Conservation (phyloP, 2,113 vertebrate genomes). For the Gallinago jamesoni region DNA sequence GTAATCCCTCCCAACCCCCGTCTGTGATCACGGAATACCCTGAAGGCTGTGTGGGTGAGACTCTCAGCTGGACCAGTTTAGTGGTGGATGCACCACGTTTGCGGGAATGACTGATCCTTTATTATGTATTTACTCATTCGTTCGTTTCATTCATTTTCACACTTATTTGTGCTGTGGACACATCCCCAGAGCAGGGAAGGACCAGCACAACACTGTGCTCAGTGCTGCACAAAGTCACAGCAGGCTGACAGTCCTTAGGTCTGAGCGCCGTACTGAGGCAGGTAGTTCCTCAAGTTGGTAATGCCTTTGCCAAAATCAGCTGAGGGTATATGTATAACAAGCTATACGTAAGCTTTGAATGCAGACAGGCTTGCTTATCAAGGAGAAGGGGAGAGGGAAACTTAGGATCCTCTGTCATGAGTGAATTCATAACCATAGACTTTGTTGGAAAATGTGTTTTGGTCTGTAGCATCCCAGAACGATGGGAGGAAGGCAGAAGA, state of each 20-base stretch:
- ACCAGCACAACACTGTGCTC: not conserved
- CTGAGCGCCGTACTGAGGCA: not conserved
- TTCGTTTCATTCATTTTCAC: fast-evolving
- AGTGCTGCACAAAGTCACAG: not conserved
- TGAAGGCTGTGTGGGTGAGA: not conserved
- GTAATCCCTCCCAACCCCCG: not conserved
- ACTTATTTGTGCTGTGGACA: not conserved
- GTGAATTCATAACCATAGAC: not conserved
- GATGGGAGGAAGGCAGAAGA: not conserved
- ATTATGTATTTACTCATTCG: not conserved
- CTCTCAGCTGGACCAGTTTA: not conserved
- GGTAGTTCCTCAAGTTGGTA: not conserved
- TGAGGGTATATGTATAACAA: not conserved
- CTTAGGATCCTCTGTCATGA: not conserved
- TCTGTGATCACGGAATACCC: not conserved
- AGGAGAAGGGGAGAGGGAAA: not conserved
- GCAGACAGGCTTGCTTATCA: not conserved
- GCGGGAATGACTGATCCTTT: not conserved
- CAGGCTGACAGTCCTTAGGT: not conserved
- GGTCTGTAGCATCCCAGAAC: not conserved
- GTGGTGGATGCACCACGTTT: not conserved
- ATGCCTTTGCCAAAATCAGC: not conserved
- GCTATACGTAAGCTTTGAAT: not conserved
- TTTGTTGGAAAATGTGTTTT: not conserved
- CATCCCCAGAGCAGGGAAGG: not conserved